Conservation (phyloP, 2,888 invertebrate species). For the Amitus sp. region DNA sequence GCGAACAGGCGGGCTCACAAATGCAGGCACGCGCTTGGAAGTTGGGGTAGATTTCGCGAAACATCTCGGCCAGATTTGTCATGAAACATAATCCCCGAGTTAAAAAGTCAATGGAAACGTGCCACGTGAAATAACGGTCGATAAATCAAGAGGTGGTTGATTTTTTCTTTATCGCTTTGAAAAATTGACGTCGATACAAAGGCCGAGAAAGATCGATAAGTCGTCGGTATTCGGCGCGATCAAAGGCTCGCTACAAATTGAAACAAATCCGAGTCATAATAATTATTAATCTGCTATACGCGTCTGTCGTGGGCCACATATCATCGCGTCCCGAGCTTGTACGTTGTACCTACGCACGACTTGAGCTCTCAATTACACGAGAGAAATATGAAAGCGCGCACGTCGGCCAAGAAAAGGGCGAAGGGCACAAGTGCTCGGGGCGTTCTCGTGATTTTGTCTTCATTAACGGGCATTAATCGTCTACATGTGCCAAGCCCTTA, state of each 20-base stretch:
- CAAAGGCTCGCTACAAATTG: slow-evolving; percentile 59
- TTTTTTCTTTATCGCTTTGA: too few species aligned
- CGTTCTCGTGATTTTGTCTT: slow-evolving; percentile 56
- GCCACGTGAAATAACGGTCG: not conserved
- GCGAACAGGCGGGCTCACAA: too few species aligned
- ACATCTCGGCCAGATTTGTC: too few species aligned
- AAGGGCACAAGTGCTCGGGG: slow-evolving; percentile 46
- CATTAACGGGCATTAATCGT: slow-evolving; percentile 63
- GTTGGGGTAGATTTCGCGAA: too few species aligned
- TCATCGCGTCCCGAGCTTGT: slow-evolving; percentile 36
- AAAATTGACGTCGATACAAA: not conserved
- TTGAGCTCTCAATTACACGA: slow-evolving; percentile 60
- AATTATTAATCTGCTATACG: slow-evolving; percentile 61
- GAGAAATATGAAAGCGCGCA: slow-evolving; percentile 31
- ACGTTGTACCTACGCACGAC: slow-evolving; percentile 38
- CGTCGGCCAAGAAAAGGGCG: slow-evolving; percentile 33
- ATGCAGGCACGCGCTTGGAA: too few species aligned
- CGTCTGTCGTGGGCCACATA: slow-evolving; percentile 47
- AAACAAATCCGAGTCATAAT: slow-evolving; percentile 62
- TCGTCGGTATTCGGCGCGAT: slow-evolving; percentile 56
- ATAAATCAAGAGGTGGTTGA: not conserved
- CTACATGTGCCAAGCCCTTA: slow-evolving; percentile 57
- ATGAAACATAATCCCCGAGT: too few species aligned
- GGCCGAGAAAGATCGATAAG: slow-evolving; percentile 16
- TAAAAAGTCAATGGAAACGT: not conserved